These are phyloP conservation scores for Anastatus disparis DNA, from an alignment of 1,140 invertebrate species.

Conservation along the genomic window DNA sequence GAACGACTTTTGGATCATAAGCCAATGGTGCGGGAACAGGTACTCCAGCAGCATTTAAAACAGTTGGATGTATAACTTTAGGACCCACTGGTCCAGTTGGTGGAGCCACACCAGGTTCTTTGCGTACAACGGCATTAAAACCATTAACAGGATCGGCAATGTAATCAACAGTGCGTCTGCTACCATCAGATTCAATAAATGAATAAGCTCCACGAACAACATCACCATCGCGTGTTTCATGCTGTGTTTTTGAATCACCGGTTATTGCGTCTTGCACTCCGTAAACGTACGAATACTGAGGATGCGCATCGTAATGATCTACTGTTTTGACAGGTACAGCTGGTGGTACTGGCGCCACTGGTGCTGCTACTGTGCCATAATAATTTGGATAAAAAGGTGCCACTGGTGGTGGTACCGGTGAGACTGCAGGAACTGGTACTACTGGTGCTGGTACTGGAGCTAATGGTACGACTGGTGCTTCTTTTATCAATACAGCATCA, in stretches of 20 bases:
- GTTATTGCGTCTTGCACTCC: conserved; percentile 23
- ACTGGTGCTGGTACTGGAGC: background rate
- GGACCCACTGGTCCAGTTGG: conserved; percentile 46
- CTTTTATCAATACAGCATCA: background rate
- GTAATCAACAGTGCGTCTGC: conserved; percentile 64
- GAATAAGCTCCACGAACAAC: conserved; percentile 37
- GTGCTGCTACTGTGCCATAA: too few relatives aligned
- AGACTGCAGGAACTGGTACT: too few relatives aligned
- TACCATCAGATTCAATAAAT: conserved; percentile 65
- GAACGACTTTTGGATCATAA: background rate
- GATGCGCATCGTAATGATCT: background rate
- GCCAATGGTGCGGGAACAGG: background rate
- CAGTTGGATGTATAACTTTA: conserved; percentile 19
- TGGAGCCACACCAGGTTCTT: conserved; percentile 48
- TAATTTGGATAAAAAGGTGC: too few relatives aligned
- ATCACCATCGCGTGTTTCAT: conserved; percentile 31
- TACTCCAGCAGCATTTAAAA: background rate
- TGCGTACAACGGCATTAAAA: conserved; percentile 63
- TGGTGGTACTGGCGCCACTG: too few relatives aligned
- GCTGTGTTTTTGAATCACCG: conserved; percentile 29
- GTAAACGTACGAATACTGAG: conserved; percentile 27
- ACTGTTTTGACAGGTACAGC: too few relatives aligned
- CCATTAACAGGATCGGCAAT: conserved; percentile 63
- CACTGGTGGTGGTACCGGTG: too few relatives aligned
- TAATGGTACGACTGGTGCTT: background rate